These are phyloP conservation scores for Aethes cnicana DNA, from an alignment of 2,888 invertebrate species.

Conservation along the genomic window DNA sequence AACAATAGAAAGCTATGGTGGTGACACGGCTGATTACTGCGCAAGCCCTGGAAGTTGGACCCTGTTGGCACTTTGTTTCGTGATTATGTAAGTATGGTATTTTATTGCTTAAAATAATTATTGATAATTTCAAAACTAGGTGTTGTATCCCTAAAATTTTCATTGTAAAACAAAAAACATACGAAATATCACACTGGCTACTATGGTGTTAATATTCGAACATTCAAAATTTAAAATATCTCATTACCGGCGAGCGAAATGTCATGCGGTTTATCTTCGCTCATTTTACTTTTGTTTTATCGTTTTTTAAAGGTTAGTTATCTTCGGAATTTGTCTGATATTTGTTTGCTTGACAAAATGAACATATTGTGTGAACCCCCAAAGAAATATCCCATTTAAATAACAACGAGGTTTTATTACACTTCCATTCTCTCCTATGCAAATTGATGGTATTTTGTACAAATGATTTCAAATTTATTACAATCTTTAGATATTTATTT, in stretches of 20 bases:
- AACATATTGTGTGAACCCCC: constrained; percentile 17
- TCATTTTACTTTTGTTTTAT: constrained; percentile 2
- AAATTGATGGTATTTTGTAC: constrained; percentile 12
- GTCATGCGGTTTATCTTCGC: neutral
- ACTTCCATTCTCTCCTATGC: constrained; percentile 7
- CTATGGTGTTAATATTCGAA: neutral
- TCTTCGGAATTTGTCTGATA: constrained; percentile 15
- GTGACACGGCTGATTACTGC: constrained; percentile 16
- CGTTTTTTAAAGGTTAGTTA: constrained; percentile 9
- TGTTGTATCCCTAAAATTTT: too few relatives aligned
- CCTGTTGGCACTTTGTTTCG: too few relatives aligned
- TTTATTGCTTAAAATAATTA: too few relatives aligned
- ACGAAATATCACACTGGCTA: neutral
- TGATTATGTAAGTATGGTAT: too few relatives aligned
- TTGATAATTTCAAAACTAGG: too few relatives aligned
- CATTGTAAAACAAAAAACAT: constrained; percentile 16
- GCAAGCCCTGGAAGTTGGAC: constrained; percentile 20
- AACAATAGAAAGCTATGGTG: constrained; percentile 30
- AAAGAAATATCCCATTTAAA: constrained; percentile 9
- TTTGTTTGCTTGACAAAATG: constrained; percentile 18
- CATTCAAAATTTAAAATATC: constrained; percentile 1
- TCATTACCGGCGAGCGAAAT: constrained; percentile 8
- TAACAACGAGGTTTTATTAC: constrained; percentile 16
- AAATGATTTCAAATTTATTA: constrained; percentile 12
- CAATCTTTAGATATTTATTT: constrained; percentile 5